Conservation (phyloP, 2,113 vertebrate genomes). For the Equus quagga region DNA sequence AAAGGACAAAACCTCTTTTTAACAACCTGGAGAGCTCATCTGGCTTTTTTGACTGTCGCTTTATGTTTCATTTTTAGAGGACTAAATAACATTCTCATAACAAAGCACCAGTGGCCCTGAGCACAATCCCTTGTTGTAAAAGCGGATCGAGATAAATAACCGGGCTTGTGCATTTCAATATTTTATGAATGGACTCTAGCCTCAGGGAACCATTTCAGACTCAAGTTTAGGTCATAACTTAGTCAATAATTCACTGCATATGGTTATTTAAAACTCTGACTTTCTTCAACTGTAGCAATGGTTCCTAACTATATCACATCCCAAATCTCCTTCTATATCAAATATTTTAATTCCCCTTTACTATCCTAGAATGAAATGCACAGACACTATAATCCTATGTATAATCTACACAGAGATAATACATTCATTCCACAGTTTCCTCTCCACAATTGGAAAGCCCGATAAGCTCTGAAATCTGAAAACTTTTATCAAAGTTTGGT, state of each 20-base stretch:
- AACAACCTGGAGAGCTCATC: slow-evolving; percentile 30
- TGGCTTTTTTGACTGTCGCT: slow-evolving; percentile 13
- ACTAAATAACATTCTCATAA: slow-evolving; percentile 45
- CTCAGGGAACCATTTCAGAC: slow-evolving; percentile 40
- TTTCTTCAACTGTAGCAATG: neutral
- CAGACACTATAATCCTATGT: neutral
- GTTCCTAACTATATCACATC: neutral
- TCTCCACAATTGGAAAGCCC: neutral
- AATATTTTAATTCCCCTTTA: neutral
- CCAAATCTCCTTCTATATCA: neutral
- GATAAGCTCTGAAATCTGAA: slow-evolving; percentile 19
- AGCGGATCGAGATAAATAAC: slow-evolving; percentile 16
- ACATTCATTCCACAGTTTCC: neutral
- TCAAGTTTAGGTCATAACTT: neutral
- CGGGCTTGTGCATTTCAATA: slow-evolving; percentile 19
- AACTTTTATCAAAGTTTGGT: neutral
- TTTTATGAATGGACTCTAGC: slow-evolving; percentile 53
- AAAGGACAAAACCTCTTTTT: slow-evolving; percentile 48
- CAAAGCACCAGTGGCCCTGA: neutral
- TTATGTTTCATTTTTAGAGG: slow-evolving; percentile 28
- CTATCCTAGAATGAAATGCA: slow-evolving; percentile 1
- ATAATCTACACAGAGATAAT: neutral
- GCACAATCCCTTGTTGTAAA: slow-evolving; percentile 49
- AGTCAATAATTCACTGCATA: neutral
- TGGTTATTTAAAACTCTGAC: slow-evolving; percentile 30